Percentiles rank a stretch among this genome's conserved stretches.
phyloP scores from a whole-genome alignment of 2,888 invertebrate genomes.

The Steinernema carpocapsae region DNA sequence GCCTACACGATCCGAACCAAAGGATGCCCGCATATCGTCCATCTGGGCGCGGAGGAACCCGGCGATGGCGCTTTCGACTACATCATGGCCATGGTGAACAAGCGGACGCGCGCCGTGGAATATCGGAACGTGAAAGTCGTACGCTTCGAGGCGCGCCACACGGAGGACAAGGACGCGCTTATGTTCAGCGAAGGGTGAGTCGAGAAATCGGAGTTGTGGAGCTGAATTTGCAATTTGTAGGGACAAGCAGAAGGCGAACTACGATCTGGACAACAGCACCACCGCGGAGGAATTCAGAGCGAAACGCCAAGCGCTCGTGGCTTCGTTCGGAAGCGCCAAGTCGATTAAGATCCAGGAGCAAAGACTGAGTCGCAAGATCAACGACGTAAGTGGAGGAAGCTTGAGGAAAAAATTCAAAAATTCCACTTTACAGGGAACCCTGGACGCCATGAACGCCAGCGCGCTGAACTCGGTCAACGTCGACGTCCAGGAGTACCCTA shows the following conservation, averaged over 20 bases:
- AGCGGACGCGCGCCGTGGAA: conserved; percentile 24
- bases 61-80: conserved; percentile 22
- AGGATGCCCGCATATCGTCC: conserved; percentile 16
- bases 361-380: not conserved
- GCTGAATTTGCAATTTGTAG: not conserved
- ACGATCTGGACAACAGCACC: conserved; percentile 25
- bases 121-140: conserved; percentile 19
- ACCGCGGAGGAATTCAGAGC: not conserved
- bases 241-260: not conserved
- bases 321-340: not conserved
- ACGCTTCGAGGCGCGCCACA: conserved; percentile 19
- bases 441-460: conserved; percentile 17
- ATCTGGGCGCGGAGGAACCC: conserved; percentile 22
- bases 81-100: conserved; percentile 27
- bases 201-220: not conserved
- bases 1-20: conserved; percentile 10
- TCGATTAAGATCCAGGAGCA: conserved; percentile 28
- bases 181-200: not conserved
- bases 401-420: not conserved
- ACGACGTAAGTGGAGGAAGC: not conserved
- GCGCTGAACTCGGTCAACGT: not conserved
- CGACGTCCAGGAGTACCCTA: not conserved
- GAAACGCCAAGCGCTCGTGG: not conserved
- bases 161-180: conserved; percentile 11
- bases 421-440: not conserved